A percentile compares a stretch with the other conserved stretches of the same genome.
phyloP scores from a whole-genome alignment of 2,797 vertebrate species.

The Periophthalmus magnuspinnatus region DNA sequence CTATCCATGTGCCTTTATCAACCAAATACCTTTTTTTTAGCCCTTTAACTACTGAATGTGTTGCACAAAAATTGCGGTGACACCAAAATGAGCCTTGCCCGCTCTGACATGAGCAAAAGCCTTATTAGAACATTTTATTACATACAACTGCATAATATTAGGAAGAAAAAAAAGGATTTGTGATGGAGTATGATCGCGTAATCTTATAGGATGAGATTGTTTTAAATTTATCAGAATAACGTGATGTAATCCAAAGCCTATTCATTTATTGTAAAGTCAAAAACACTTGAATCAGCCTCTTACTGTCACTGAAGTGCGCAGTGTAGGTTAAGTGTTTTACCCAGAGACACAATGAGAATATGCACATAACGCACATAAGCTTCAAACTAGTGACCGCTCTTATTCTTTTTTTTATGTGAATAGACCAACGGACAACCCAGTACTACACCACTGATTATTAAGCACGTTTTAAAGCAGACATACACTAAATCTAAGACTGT shows the following conservation, averaged over 20 bases:
- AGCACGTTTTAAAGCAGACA: background rate
- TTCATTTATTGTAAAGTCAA: too few species aligned
- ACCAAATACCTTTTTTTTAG: background rate
- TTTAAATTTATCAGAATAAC: background rate
- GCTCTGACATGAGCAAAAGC: background rate
- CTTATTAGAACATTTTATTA: background rate
- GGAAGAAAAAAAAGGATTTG: background rate
- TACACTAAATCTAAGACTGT: background rate
- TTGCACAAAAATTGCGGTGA: slow-evolving; percentile 3
- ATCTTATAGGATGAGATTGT: background rate
- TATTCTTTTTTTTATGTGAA: background rate
- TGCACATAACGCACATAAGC: background rate
- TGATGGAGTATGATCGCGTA: background rate
- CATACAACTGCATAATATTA: background rate
- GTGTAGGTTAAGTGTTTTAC: background rate
- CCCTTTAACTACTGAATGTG: background rate
- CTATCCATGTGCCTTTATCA: background rate
- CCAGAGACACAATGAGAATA: background rate
- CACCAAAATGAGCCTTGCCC: background rate
- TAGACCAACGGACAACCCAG: background rate
- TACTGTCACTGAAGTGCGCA: background rate
- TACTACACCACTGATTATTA: background rate
- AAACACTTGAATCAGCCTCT: too few species aligned
- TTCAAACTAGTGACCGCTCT: background rate
- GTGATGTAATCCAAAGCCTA: background rate